A percentile compares a stretch with the other conserved stretches of the same genome.
These are phyloP conservation scores for Hyalella azteca DNA, from an alignment of 2,888 invertebrate genomes.

Conservation along the genomic window DNA sequence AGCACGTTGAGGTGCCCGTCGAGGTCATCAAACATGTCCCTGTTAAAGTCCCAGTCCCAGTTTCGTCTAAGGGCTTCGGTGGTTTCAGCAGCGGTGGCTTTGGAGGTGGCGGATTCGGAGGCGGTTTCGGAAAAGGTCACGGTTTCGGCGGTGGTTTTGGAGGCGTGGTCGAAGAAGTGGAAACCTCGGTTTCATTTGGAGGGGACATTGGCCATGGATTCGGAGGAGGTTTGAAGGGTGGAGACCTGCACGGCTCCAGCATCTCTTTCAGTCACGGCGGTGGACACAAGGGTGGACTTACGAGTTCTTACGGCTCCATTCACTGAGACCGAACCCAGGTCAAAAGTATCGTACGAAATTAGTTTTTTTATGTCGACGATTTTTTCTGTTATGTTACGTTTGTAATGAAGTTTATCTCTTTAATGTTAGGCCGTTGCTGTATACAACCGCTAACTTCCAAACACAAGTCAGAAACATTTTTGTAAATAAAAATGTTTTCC, in stretches of 20 bases:
- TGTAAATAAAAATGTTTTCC: conserved; percentile 19
- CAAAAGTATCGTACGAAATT: background rate
- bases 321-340: background rate
- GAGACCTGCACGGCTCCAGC: background rate
- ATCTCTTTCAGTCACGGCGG: background rate
- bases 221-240: background rate
- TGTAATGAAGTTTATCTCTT: conserved; percentile 21
- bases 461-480: background rate
- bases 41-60: background rate
- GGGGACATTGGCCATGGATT: background rate
- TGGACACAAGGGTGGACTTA: background rate
- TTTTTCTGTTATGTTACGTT: conserved; percentile 26
- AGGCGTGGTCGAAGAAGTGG: too few species aligned
- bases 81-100: background rate
- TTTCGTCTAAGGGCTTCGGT: conserved; percentile 7
- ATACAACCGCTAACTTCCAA: conserved; percentile 10
- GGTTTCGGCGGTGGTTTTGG: background rate
- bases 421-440: conserved; percentile 9
- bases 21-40: background rate
- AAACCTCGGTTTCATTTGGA: background rate
- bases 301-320: conserved; percentile 10
- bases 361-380: background rate
- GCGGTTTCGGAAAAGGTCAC: background rate
- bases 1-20: conserved; percentile 15
- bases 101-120: background rate